phyloP scores from a whole-genome alignment of 2,888 invertebrate species.

The Trichopria drosophilae region DNA sequence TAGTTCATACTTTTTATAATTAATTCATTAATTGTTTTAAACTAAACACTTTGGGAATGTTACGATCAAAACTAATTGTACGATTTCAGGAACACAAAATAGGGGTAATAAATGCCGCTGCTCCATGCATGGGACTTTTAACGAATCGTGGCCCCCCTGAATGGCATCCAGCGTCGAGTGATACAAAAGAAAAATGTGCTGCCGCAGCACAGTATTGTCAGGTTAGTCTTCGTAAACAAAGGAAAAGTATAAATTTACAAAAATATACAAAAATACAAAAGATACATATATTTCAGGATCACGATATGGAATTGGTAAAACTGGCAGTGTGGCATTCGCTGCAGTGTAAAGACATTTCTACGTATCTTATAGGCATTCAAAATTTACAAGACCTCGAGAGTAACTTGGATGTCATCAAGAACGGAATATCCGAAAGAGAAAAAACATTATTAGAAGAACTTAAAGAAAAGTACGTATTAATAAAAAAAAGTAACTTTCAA shows the following conservation, averaged over 20 bases:
- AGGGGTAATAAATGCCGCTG: conserved; percentile 83
- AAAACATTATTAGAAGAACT: conserved; percentile 65
- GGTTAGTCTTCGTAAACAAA: conserved; percentile 54
- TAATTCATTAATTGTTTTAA: neutral
- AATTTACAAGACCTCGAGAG: conserved; percentile 65
- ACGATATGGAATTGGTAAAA: conserved; percentile 70
- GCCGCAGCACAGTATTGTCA: conserved; percentile 70
- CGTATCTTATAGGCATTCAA: conserved; percentile 78
- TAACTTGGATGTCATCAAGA: conserved; percentile 67
- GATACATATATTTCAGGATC: conserved; percentile 55
- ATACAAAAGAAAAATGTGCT: conserved; percentile 65
- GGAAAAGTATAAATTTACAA: neutral
- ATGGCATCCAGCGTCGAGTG: conserved; percentile 80
- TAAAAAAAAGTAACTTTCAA: conserved; percentile 1
- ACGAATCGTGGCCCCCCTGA: conserved; percentile 72
- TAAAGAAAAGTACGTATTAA: conserved; percentile 63
- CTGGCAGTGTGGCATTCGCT: conserved; percentile 71
- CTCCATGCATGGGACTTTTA: conserved; percentile 81
- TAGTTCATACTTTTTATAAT: too few species aligned
- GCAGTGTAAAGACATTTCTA: conserved; percentile 65
- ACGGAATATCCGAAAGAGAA: conserved; percentile 71
- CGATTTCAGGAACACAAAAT: conserved; percentile 66
- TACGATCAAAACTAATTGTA: conserved; percentile 4
- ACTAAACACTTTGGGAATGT: neutral
- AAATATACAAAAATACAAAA: neutral